Evolutionary conservation across 2,113 vertebrate genomes (phyloP), one percentile per base, ranked within the genome.

Genomic region (Megaceryle maxima): DNA sequence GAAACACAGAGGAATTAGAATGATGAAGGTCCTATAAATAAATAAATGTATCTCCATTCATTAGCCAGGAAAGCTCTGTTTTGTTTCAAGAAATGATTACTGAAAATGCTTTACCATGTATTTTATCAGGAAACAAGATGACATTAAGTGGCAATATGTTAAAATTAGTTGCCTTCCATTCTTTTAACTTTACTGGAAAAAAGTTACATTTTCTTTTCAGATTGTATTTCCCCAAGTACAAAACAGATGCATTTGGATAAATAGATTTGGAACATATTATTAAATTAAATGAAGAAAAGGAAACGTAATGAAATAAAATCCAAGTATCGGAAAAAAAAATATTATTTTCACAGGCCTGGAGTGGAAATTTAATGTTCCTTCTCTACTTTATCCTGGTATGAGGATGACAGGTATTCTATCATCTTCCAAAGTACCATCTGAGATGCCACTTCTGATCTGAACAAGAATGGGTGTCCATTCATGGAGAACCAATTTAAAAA

Each of bases 91-190:
- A 89, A 92, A 43, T 93, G 93, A 96, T 96, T 97, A 94, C 89
- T 86, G 74, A 96, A 97, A 96, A 91, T 7, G 60, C 69, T 95
- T 97, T 95, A 83, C 86, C 69, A 56, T 93, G 87, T 87, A 87
- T 97, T 95, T 92, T 91, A 93, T 88, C 88, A 88, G 87, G 93
- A 97, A 97, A 81, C 77, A 85, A 95, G 96, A 94, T 95, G 96
- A 88, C 76, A 76, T 94, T 95, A 96, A 97, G 96, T 94, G 93
- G 95, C 96, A 97, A 96, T 96, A 96, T 91, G 85, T 97, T 96
- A 96, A 97, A 96, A 96, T 95, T 96, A 97, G 88, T 96, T 96
- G 94, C 53, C 91, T 95, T 87, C 88, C 78, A 91, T 92, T 95
- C 83, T 96, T 94, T 83, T 82, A 94, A 94, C 93, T 96, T 96